Conservation (phyloP, 2,113 vertebrate species). For the Lanius collurio region DNA sequence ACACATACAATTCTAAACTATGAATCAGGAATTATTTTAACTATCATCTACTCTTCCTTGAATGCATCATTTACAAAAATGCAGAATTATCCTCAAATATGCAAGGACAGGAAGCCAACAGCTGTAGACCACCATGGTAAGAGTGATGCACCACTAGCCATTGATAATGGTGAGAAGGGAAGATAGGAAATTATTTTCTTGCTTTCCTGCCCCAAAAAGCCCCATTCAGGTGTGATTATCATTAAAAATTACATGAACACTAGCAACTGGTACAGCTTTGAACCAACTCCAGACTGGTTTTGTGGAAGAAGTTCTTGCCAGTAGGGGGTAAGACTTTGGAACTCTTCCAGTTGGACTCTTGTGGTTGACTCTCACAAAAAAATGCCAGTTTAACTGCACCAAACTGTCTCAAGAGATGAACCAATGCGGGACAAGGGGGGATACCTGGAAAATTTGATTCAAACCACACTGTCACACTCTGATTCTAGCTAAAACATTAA, state of each 20-base stretch:
- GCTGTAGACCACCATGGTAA: not conserved
- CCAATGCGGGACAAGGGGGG: not conserved
- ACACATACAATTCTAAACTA: not conserved
- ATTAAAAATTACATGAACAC: not conserved
- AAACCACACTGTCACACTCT: not conserved
- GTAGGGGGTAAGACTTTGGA: not conserved
- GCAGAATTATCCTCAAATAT: not conserved
- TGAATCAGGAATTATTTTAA: not conserved
- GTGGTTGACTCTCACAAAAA: not conserved
- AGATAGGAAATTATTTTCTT: not conserved
- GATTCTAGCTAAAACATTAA: not conserved
- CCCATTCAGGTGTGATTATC: not conserved
- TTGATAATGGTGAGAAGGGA: not conserved
- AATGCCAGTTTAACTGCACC: not conserved
- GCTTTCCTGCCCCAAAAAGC: not conserved
- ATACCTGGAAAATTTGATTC: not conserved
- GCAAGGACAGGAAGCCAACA: not conserved
- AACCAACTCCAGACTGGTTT: not conserved
- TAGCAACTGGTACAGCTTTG: not conserved
- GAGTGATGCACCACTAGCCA: not conserved
- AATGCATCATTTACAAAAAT: not conserved
- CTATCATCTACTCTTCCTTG: not conserved
- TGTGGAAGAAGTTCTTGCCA: not conserved
- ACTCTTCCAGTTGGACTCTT: not conserved
- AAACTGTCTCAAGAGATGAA: not conserved